Percentiles rank a stretch among this genome's conserved stretches.
These are phyloP conservation scores for Phytoseiulus persimilis DNA, from an alignment of 2,888 invertebrate genomes.

Conservation along the genomic window DNA sequence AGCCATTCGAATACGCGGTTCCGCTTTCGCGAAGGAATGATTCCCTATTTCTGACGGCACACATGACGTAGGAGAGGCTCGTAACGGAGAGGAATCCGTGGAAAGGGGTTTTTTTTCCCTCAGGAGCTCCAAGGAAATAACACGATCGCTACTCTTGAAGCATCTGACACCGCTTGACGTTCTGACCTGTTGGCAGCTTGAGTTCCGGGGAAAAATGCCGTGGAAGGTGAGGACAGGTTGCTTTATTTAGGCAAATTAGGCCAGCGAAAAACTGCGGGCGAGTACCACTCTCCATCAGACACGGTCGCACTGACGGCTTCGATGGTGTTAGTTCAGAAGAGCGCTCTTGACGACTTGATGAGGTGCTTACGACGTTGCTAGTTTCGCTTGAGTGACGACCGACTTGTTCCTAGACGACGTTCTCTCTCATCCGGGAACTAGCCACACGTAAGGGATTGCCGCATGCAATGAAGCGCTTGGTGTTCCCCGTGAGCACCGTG, in stretches of 20 bases:
- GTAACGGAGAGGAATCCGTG: not conserved
- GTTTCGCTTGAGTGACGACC: not conserved
- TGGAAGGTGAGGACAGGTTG: not conserved
- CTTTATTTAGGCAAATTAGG: not conserved
- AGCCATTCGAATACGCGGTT: not conserved
- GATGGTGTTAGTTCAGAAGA: not conserved
- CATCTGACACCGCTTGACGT: conserved; percentile 5
- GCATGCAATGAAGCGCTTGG: not conserved
- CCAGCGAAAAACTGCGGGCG: not conserved
- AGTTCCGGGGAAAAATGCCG: not conserved
- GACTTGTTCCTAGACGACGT: not conserved
- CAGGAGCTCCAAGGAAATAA: not conserved
- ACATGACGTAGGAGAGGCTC: not conserved
- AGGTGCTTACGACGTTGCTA: not conserved
- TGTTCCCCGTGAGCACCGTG: not conserved
- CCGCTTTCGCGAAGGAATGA: not conserved
- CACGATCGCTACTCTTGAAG: not conserved
- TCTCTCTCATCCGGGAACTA: not conserved
- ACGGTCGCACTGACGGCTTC: not conserved
- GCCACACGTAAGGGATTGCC: not conserved
- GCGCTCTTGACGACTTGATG: not conserved
- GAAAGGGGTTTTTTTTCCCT: not conserved
- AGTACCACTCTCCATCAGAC: not conserved
- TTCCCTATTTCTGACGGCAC: not conserved
- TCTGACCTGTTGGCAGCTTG: not conserved